Percentiles rank a stretch among this genome's conserved stretches.
These are phyloP conservation scores for Brachyptera putata DNA, from an alignment of 2,888 invertebrate species.

Conservation along the genomic window DNA sequence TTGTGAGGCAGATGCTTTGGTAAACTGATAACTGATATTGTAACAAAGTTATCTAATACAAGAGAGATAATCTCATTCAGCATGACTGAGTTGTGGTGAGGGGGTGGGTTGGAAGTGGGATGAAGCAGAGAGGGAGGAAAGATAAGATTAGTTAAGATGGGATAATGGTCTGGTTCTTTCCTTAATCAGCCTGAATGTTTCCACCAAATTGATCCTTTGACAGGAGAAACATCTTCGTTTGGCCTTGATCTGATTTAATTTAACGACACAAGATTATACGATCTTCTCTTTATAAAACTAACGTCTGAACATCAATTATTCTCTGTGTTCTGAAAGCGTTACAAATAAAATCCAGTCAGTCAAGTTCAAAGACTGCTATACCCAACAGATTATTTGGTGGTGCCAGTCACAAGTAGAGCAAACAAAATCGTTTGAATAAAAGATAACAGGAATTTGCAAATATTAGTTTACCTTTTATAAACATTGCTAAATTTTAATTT, in stretches of 20 bases:
- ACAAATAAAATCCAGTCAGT: no score
- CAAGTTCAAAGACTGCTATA: no score
- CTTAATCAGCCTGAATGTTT: background rate
- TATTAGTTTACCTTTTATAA: no score
- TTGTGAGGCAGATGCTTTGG: no score
- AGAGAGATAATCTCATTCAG: background rate
- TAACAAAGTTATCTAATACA: no score
- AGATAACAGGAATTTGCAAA: no score
- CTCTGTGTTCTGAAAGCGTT: no score
- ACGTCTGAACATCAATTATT: background rate
- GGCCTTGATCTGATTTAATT: background rate
- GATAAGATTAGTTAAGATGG: background rate
- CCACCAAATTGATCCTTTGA: background rate
- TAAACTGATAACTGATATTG: no score
- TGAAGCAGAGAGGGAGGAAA: background rate
- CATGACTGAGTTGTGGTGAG: background rate
- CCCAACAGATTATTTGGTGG: no score
- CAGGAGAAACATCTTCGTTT: background rate
- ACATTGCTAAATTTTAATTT: no score
- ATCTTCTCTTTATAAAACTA: background rate
- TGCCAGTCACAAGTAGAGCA: no score
- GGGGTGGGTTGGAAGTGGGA: background rate
- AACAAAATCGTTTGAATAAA: no score
- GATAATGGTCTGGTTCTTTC: background rate
- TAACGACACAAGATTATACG: background rate